A percentile compares a stretch with the other conserved stretches of the same genome.
phyloP scores from a whole-genome alignment of 2,113 vertebrate species.

The Chloroceryle aenea region DNA sequence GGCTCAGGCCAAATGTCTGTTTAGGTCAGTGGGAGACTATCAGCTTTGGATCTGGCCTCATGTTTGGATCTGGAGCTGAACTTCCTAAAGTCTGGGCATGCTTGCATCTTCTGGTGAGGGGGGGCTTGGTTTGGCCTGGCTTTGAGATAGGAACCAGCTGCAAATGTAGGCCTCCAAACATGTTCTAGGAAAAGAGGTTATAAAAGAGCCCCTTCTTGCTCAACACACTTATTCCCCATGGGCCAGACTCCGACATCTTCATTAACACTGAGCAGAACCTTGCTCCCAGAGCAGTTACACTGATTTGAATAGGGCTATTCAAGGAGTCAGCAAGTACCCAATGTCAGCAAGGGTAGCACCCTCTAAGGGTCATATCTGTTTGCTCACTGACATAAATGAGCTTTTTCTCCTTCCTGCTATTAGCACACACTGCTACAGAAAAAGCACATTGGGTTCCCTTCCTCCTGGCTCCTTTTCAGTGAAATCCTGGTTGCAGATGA shows the following conservation, averaged over 20 bases:
- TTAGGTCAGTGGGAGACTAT: constrained; percentile 17
- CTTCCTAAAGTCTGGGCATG: constrained; percentile 14
- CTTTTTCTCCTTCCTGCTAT: constrained; percentile 7
- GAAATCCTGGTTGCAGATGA: not conserved
- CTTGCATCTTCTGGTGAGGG: constrained; percentile 17
- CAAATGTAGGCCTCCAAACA: constrained; percentile 38
- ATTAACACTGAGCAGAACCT: constrained; percentile 43
- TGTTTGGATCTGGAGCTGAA: not conserved
- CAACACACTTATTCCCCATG: not conserved
- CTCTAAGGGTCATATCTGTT: constrained; percentile 31
- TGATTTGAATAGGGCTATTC: constrained; percentile 28
- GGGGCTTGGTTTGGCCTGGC: constrained; percentile 33
- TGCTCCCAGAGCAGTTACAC: not conserved
- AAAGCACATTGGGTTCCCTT: not conserved
- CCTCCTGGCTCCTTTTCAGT: constrained; percentile 1
- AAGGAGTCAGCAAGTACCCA: constrained; percentile 33
- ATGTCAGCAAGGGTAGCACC: constrained; percentile 29
- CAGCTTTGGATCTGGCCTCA: not conserved
- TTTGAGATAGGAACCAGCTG: constrained; percentile 64
- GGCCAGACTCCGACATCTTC: constrained; percentile 36
- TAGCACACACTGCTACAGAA: not conserved
- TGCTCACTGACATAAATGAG: not conserved
- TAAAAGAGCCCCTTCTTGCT: constrained; percentile 62
- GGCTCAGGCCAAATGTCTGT: not conserved
- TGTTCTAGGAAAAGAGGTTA: constrained; percentile 58